A percentile compares a stretch with the other conserved stretches of the same genome.
These are phyloP conservation scores for Serranus cabrilla DNA, from an alignment of 2,797 vertebrate species.

Conservation along the genomic window DNA sequence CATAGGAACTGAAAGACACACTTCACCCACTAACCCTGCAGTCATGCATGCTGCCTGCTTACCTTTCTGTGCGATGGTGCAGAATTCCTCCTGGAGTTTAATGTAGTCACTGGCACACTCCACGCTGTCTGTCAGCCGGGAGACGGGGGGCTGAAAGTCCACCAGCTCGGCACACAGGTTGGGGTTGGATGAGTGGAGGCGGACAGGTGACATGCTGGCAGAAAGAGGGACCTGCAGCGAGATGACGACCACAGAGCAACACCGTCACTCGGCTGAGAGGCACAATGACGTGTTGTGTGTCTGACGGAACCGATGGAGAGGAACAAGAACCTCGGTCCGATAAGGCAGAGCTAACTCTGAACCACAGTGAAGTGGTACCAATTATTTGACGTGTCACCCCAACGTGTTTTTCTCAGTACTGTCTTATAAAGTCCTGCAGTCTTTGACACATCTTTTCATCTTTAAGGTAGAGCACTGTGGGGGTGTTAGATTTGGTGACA, in stretches of 20 bases:
- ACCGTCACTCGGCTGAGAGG: conserved; percentile 38
- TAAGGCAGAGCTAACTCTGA: not conserved
- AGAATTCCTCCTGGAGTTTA: conserved; percentile 99
- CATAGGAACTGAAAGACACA: not conserved
- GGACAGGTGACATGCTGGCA: conserved; percentile 93
- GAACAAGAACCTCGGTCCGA: not conserved
- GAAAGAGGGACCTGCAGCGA: conserved; percentile 92
- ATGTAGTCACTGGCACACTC: conserved; percentile 94
- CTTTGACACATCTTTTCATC: conserved; percentile 6
- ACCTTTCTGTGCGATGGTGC: conserved; percentile 98
- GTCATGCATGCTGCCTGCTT: conserved; percentile 36
- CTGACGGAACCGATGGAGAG: conserved; percentile 17
- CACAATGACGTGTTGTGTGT: conserved; percentile 17
- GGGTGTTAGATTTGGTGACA: conserved; percentile 18
- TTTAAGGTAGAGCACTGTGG: not conserved
- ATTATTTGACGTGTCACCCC: not conserved
- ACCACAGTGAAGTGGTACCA: not conserved
- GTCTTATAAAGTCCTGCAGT: not conserved
- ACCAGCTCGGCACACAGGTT: conserved; percentile 95
- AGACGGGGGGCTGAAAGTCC: conserved; percentile 92
- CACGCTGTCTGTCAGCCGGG: conserved; percentile 89
- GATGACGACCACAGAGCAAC: conserved; percentile 20
- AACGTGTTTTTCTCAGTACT: not conserved
- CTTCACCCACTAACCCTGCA: not conserved
- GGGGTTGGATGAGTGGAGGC: conserved; percentile 98